These are phyloP conservation scores for Thymelicus acteon DNA, from an alignment of 2,888 invertebrate genomes.

Conservation along the genomic window DNA sequence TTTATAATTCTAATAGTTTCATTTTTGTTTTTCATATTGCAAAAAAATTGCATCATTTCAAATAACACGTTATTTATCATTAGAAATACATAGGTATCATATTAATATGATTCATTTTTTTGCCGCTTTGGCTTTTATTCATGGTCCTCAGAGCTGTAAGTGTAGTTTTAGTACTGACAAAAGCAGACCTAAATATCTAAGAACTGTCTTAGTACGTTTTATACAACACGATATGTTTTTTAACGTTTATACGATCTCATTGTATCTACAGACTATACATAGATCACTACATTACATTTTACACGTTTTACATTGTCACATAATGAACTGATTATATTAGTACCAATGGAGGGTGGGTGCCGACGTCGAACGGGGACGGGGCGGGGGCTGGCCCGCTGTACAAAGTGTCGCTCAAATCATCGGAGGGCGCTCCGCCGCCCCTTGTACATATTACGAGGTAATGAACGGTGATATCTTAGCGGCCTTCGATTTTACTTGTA, in stretches of 20 bases:
- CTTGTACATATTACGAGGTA: slow-evolving; percentile 77
- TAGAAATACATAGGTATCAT: too few species aligned
- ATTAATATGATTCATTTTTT: neutral
- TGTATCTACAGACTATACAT: slow-evolving; percentile 20
- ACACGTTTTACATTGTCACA: slow-evolving; percentile 15
- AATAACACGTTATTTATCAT: too few species aligned
- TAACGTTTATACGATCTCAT: slow-evolving; percentile 17
- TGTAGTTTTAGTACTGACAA: neutral
- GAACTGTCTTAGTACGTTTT: neutral
- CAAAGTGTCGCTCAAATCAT: slow-evolving; percentile 58
- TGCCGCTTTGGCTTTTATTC: neutral
- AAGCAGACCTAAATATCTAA: slow-evolving; percentile 6
- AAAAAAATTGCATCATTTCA: too few species aligned
- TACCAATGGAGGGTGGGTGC: neutral
- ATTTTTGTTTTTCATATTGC: too few species aligned
- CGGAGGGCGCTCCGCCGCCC: slow-evolving; percentile 43
- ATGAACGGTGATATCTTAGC: slow-evolving; percentile 84
- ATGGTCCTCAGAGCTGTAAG: neutral
- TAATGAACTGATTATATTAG: slow-evolving; percentile 20
- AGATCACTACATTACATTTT: slow-evolving; percentile 15
- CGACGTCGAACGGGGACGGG: slow-evolving; percentile 13
- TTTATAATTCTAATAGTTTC: too few species aligned
- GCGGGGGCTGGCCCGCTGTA: slow-evolving; percentile 53
- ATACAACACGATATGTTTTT: slow-evolving; percentile 13
- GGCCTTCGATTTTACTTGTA: slow-evolving; percentile 84